Conservation (phyloP, 1,140 invertebrate species). For the Eubasilissa regina region DNA sequence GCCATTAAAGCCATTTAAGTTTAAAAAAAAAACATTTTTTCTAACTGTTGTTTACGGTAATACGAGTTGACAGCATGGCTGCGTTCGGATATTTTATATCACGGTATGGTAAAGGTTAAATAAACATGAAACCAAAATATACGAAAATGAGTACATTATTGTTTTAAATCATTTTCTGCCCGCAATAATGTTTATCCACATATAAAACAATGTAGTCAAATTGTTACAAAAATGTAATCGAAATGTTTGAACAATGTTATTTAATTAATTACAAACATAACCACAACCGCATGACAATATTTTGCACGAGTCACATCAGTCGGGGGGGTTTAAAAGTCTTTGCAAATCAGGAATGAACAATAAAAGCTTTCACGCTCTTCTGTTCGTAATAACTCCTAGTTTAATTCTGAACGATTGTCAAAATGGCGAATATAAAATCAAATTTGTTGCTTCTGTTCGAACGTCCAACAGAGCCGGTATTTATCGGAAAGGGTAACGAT, state of each 20-base stretch:
- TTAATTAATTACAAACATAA: too few relatives aligned
- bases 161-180: too few relatives aligned
- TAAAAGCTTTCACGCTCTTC: neutral
- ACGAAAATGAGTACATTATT: too few relatives aligned
- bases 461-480: constrained; percentile 82
- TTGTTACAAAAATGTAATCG: neutral
- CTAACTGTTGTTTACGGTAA: too few relatives aligned
- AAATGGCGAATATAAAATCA: constrained; percentile 50
- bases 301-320: neutral
- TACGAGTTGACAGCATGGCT: too few relatives aligned
- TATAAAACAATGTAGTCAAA: neutral
- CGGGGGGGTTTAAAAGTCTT: neutral
- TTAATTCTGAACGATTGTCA: constrained; percentile 48
- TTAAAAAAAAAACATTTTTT: too few relatives aligned
- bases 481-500: constrained; percentile 79
- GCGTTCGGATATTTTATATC: too few relatives aligned
- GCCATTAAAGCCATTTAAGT: too few relatives aligned
- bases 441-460: constrained; percentile 77
- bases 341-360: neutral
- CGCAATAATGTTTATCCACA: too few relatives aligned
- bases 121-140: too few relatives aligned
- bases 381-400: neutral
- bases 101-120: too few relatives aligned
- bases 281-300: neutral
- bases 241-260: too few relatives aligned